These are phyloP conservation scores for Acestrorhynchus altus DNA, from an alignment of 2,797 vertebrate species.

Conservation along the genomic window DNA sequence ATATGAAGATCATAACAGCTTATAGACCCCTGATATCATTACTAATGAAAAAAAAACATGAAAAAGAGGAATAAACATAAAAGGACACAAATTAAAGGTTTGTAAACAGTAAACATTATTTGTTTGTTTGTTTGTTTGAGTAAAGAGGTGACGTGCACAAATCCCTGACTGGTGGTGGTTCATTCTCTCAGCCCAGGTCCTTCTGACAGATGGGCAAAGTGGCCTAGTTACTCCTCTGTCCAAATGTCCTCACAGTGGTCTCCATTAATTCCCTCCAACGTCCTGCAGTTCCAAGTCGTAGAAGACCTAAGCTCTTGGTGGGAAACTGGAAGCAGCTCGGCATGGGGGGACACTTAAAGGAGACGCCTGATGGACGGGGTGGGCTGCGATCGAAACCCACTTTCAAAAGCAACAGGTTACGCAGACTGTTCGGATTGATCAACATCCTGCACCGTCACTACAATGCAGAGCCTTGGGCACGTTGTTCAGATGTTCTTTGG, in stretches of 20 bases:
- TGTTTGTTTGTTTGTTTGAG: too few relatives aligned
- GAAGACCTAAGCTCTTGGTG: not conserved
- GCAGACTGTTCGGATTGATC: not conserved
- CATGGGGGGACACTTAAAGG: not conserved
- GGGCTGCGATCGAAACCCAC: not conserved
- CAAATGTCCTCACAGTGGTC: not conserved
- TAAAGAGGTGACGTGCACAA: too few relatives aligned
- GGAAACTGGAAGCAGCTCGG: conserved; percentile 4
- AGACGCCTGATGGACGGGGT: not conserved
- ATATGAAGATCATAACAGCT: too few relatives aligned
- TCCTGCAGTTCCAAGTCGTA: not conserved
- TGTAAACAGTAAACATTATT: too few relatives aligned
- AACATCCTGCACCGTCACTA: not conserved
- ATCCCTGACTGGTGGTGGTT: too few relatives aligned
- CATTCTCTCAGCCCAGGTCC: not conserved
- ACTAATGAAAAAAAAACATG: too few relatives aligned
- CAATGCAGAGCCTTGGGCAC: not conserved
- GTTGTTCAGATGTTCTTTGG: too few relatives aligned
- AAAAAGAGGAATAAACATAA: too few relatives aligned
- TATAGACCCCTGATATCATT: too few relatives aligned
- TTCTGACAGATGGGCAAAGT: not conserved
- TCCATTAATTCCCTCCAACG: not conserved
- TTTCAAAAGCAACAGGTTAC: not conserved
- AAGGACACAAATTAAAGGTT: too few relatives aligned
- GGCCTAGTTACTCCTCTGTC: not conserved